Evolutionary conservation across 1,140 invertebrate genomes (phyloP).

Genomic region (Patella vulgata): DNA sequence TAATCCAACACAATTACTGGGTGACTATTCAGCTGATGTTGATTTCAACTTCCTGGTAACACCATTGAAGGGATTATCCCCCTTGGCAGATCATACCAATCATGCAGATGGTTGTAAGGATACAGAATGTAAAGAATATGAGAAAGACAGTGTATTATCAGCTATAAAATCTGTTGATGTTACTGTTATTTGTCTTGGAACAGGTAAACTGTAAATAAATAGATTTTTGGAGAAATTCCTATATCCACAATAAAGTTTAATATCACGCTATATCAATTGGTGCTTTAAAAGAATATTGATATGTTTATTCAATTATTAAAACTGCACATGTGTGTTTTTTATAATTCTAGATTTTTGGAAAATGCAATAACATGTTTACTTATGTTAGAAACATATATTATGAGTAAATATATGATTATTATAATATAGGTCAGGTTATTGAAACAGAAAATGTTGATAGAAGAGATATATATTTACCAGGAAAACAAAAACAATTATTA

Average conservation of each 20-base stretch:
- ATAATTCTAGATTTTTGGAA: too few relatives aligned
- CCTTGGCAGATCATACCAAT: constrained; percentile 11
- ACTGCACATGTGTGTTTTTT: too few relatives aligned
- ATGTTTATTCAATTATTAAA: too few relatives aligned
- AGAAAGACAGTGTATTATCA: constrained; percentile 12
- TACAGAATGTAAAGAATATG: constrained; percentile 34
- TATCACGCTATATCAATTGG: too few relatives aligned
- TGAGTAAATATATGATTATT: too few relatives aligned
- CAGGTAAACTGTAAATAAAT: too few relatives aligned
- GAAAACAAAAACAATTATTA: constrained; percentile 20
- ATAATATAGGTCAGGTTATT: constrained; percentile 18
- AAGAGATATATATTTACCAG: constrained; percentile 13
- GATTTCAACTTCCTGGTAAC: constrained; percentile 38
- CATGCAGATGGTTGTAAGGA: constrained; percentile 42
- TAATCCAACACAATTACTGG: constrained; percentile 46
- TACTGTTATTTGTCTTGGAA: constrained; percentile 50
- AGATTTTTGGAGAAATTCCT: too few relatives aligned
- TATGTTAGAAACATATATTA: too few relatives aligned
- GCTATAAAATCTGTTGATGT: constrained; percentile 34
- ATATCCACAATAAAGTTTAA: too few relatives aligned
- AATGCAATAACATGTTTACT: too few relatives aligned
- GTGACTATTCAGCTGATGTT: constrained; percentile 42
- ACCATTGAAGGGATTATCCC: constrained; percentile 26
- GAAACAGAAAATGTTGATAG: constrained; percentile 19
- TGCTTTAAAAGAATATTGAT: too few relatives aligned